phyloP scores from a whole-genome alignment of 1,140 invertebrate genomes.

The Aphidius gifuensis region DNA sequence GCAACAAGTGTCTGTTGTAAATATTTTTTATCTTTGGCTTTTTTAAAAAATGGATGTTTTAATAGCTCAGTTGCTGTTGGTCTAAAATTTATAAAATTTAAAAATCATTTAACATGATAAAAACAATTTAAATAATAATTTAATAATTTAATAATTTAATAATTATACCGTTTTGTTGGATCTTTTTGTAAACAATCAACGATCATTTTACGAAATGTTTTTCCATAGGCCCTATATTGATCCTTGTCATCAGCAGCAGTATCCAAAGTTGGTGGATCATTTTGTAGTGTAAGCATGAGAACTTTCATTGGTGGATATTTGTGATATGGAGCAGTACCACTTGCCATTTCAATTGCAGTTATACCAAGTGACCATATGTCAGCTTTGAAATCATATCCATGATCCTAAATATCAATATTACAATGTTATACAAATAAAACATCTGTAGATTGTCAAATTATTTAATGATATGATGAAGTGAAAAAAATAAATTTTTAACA shows the following conservation, averaged over 20 bases:
- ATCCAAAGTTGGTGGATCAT: conserved; percentile 95
- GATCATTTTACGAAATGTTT: conserved; percentile 95
- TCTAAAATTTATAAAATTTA: conserved; percentile 37
- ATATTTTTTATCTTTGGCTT: conserved; percentile 96
- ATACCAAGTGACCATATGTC: conserved; percentile 99
- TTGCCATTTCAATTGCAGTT: conserved; percentile 97
- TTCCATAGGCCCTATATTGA: conserved; percentile 96
- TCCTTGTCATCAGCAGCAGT: conserved; percentile 94
- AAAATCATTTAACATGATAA: not conserved
- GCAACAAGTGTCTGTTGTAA: conserved; percentile 86
- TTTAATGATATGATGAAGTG: not conserved
- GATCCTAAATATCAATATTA: conserved; percentile 62
- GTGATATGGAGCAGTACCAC: conserved; percentile 97
- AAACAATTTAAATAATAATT: not conserved
- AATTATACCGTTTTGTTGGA: conserved; percentile 74
- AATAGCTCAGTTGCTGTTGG: conserved; percentile 96
- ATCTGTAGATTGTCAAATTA: conserved; percentile 33
- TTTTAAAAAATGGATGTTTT: conserved; percentile 99
- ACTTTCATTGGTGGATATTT: conserved; percentile 99
- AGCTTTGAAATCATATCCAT: conserved; percentile 99
- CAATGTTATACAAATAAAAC: conserved; percentile 34
- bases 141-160: conserved; percentile 6
- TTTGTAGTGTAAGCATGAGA: conserved; percentile 95
- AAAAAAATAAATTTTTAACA: not conserved
- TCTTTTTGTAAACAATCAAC: conserved; percentile 93